Conservation (phyloP, 2,888 invertebrate genomes). For the Platycheirus albimanus region DNA sequence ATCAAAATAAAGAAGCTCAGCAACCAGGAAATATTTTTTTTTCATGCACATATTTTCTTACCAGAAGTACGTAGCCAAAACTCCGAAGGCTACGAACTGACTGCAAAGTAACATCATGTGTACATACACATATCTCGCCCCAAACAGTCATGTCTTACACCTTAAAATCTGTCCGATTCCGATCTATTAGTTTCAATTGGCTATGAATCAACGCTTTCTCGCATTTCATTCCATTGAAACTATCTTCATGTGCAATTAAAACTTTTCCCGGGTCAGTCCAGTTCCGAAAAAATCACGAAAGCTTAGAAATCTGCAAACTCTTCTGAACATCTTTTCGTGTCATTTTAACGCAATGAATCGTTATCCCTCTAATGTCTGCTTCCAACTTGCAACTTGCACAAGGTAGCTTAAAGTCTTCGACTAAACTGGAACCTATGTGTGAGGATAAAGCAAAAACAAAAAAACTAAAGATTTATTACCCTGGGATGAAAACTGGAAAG, state of each 20-base stretch:
- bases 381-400: constrained; percentile 31
- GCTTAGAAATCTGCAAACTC: constrained; percentile 17
- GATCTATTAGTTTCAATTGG: neutral
- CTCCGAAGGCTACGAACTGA: too few species aligned
- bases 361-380: constrained; percentile 53
- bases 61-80: too few species aligned
- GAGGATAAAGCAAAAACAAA: constrained; percentile 1
- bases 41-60: too few species aligned
- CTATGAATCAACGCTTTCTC: constrained; percentile 5
- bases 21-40: too few species aligned
- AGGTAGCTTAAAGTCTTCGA: constrained; percentile 47
- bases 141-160: too few species aligned
- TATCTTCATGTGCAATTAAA: constrained; percentile 26
- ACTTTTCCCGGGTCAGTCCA: neutral
- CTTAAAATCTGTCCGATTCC: neutral
- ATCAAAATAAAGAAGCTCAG: too few species aligned
- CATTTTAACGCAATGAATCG: constrained; percentile 65
- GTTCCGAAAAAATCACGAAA: constrained; percentile 4
- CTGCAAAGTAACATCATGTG: too few species aligned
- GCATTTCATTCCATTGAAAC: constrained; percentile 18
- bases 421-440: constrained; percentile 24
- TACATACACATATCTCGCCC: too few species aligned
- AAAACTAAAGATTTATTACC: constrained; percentile 65
- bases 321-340: constrained; percentile 50
- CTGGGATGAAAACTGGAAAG: constrained; percentile 39